Evolutionary conservation across 2,113 vertebrate genomes (phyloP).

Genomic region (Todiramphus saurophagus): DNA sequence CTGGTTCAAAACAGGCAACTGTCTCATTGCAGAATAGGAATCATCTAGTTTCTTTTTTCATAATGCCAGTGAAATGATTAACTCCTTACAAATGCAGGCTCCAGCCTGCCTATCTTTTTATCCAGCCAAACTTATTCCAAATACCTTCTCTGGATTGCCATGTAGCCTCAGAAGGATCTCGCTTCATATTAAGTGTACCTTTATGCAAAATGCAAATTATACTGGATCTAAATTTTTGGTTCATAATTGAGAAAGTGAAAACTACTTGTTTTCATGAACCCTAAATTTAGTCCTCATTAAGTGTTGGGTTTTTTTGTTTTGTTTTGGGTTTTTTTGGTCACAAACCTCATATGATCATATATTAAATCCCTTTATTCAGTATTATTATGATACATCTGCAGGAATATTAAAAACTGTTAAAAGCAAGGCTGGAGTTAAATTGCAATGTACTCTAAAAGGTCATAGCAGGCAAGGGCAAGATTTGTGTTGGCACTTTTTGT

Average conservation of each 20-base stretch:
- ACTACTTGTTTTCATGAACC: neutral
- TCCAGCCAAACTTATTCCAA: neutral
- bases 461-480: neutral
- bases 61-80: neutral
- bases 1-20: neutral
- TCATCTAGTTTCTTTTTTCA: neutral
- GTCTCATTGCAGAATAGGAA: neutral
- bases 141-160: neutral
- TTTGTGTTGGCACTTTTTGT: neutral
- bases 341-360: neutral
- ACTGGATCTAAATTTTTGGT: neutral
- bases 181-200: neutral
- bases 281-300: neutral
- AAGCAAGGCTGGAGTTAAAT: neutral
- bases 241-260: neutral
- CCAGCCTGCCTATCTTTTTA: neutral
- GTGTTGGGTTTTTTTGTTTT: neutral
- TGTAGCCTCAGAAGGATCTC: fast-evolving
- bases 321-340: neutral
- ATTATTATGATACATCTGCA: neutral
- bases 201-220: neutral
- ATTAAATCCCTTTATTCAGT: constrained; percentile 1
- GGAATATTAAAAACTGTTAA: neutral
- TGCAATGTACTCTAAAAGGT: neutral
- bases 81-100: neutral